A percentile compares a stretch with the other conserved stretches of the same genome.
phyloP scores from a whole-genome alignment of 2,888 invertebrate genomes.

The Pachycephus smyrnensis region DNA sequence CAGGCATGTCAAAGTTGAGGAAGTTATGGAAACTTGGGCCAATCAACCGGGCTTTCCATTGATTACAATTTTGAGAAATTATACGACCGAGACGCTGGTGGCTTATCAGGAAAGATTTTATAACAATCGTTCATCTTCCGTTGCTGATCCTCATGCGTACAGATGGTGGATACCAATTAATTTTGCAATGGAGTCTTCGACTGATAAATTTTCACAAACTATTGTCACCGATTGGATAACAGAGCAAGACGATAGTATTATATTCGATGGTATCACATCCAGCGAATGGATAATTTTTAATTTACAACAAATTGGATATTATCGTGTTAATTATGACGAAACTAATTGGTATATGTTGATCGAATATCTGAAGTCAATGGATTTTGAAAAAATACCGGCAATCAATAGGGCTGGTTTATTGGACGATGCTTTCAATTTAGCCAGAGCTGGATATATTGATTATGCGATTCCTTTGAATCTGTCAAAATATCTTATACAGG shows the following conservation, averaged over 20 bases:
- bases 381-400: constrained; percentile 69
- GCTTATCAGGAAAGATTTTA: constrained; percentile 34
- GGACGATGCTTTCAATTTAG: constrained; percentile 79
- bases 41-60: constrained; percentile 67
- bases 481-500: constrained; percentile 71
- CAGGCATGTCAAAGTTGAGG: constrained; percentile 16
- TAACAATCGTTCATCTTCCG: neutral
- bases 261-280: constrained; percentile 53
- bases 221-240: constrained; percentile 69
- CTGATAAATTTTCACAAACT: constrained; percentile 68
- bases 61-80: constrained; percentile 54
- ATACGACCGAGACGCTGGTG: constrained; percentile 32
- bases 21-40: constrained; percentile 63
- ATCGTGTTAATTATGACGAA: constrained; percentile 73
- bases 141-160: constrained; percentile 27
- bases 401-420: constrained; percentile 81
- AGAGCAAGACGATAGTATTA: constrained; percentile 47
- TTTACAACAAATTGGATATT: constrained; percentile 71
- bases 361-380: constrained; percentile 64
- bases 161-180: constrained; percentile 58
- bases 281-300: constrained; percentile 75
- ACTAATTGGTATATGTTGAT: constrained; percentile 75
- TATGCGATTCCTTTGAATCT: constrained; percentile 71
- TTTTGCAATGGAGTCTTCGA: constrained; percentile 33
- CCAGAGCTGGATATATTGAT: constrained; percentile 71